Conservation (phyloP, 2,888 invertebrate genomes). For the Pharmacophagus antenor region DNA sequence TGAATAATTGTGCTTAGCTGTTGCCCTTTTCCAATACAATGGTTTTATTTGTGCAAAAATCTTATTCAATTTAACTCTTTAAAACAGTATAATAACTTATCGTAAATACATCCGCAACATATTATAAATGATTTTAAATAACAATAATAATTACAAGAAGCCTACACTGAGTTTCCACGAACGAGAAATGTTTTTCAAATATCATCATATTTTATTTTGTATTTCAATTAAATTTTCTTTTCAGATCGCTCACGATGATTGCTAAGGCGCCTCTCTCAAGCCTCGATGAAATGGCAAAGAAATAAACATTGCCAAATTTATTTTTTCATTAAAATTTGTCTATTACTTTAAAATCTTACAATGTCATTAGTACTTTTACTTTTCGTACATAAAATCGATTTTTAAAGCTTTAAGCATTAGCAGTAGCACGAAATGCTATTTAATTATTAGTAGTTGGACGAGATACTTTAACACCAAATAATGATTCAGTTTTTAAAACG, state of each 20-base stretch:
- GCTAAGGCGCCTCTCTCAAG: slow-evolving; percentile 69
- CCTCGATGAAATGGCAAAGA: slow-evolving; percentile 59
- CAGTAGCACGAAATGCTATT: slow-evolving; percentile 28
- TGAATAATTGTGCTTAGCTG: too few species aligned
- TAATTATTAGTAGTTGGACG: neutral
- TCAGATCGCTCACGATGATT: slow-evolving; percentile 71
- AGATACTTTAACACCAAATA: neutral
- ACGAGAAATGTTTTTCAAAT: neutral
- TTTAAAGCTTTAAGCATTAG: slow-evolving; percentile 28
- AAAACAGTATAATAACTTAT: too few species aligned
- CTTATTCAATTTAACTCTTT: too few species aligned
- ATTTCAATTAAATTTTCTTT: slow-evolving; percentile 41
- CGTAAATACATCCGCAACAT: neutral
- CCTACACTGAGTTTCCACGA: slow-evolving; percentile 8
- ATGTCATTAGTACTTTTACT: neutral
- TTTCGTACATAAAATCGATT: neutral
- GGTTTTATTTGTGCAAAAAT: too few species aligned
- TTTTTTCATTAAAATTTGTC: neutral
- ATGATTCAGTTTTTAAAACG: too few species aligned
- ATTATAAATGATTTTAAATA: slow-evolving; percentile 1
- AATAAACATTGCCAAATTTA: slow-evolving; percentile 45
- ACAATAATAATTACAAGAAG: neutral
- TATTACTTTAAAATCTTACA: slow-evolving; percentile 4
- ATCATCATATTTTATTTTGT: neutral
- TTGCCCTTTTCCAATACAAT: too few species aligned